Evolutionary conservation across 2,113 vertebrate species (phyloP), one percentile per base, ranked within the genome.

Genomic region (Rattus rattus): DNA sequence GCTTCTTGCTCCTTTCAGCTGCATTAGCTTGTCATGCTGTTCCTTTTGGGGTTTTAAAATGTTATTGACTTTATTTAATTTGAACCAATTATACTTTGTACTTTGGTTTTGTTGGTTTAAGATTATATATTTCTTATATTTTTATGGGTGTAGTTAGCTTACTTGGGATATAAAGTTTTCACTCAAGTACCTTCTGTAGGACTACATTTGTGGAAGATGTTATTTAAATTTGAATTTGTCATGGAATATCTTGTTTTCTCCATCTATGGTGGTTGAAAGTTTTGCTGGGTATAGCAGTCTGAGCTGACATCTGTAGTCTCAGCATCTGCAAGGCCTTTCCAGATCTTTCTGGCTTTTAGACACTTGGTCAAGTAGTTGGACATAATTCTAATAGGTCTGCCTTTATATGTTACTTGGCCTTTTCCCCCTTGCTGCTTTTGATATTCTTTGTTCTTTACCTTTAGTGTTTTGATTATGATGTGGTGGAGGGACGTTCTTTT

Each of bases 1-100:
- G 89, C 30, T 96, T 83, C 49, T 52, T 81, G 86, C 76, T 91
- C 69, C 54, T 63, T 88, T 96, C 90, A 70, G 59, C 8, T 76
- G 19, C 76, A 79, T 77, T 83, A 83, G 49, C 33, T 92, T 85
- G 30, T 43, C 67, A 59, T 63, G 43, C 28, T 75, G 20, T 52
- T 86, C 49, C 83, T 30, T 20, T 72, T 43, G 79, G 72, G 20
- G 33, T 93, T 49, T 92, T 92, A 59, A 49, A 75, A 88, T 92
- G 54, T 72, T 33, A 94, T 12, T 52, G 85, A 86, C 63, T 43
- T 73, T 75, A 67, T 69, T 49, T 81, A 76, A 77, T 90, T 90
- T 8, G 52, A 90, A 90, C 69, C 56, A 81, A 92, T 90, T 90
- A 43, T 94, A 76, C 67, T 86, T 95, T 80, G 20, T 47, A 80